Evolutionary conservation across 2,113 vertebrate genomes (phyloP), one percentile per base, ranked within the genome.

Genomic region (Semicossyphus pulcher): DNA sequence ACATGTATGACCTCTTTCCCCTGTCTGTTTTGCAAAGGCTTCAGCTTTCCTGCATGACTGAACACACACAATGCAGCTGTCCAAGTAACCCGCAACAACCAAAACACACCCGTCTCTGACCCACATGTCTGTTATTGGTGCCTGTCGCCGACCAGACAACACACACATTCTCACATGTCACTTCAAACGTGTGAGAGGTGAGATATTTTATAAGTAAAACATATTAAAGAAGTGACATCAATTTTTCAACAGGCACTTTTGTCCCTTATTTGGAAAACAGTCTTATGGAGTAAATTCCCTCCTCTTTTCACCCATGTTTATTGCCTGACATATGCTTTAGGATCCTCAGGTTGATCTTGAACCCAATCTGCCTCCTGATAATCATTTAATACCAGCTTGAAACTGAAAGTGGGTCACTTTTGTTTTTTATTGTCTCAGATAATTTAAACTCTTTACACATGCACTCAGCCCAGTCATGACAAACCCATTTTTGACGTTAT

Each of bases 31-130:
- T 1, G 9, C 70, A 52, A 57, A 66, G 32, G 59, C 73, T 76
- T 72, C 48, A 47, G 83, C 71, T 84, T 79, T 78, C 60, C 53
- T 74, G 87, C 86, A 83, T 88, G 89, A 81, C 42, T 41, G 79
- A 84, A 52, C 87, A 72, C 60, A 77, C 70, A 89, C 86, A 88
- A 89, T 67, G 42, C 51, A 52, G 42, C 56, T 66, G 26, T 74
- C 53, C 34, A 10, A 64, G 47, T 51, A 28, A 73, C 53, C 28
- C 21, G 12, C 34, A 4, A 57, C 53, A 58, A 83, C 53, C 41
- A 58, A 54, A 86, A 81, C 80, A 72, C 48, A 58, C 36, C 56
- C 41, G 15, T 41, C 44, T 12, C 20, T 80, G 83, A 86, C 81
- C 85, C 77, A 78, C 67, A 80, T 85, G 83, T 73, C 63, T 81